phyloP scores from a whole-genome alignment of 2,113 vertebrate species.

The Corvus hawaiiensis region DNA sequence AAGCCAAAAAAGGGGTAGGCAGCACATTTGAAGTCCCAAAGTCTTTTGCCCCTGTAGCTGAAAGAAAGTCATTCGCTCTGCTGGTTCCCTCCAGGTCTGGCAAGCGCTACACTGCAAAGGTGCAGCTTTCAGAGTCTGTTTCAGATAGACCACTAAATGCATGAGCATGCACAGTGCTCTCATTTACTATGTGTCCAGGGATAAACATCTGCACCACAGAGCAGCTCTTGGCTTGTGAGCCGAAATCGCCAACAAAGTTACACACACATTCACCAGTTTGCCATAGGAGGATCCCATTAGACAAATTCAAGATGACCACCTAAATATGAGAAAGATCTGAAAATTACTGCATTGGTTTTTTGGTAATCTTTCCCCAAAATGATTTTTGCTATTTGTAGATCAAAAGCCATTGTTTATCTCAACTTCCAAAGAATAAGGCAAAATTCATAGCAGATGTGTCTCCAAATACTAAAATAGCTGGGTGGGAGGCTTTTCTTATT shows the following conservation, averaged over 20 bases:
- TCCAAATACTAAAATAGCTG: neutral
- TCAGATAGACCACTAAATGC: neutral
- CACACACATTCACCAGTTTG: neutral
- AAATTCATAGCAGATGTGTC: neutral
- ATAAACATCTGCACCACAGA: neutral
- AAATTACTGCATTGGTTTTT: neutral
- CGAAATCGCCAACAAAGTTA: neutral
- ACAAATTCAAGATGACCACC: neutral
- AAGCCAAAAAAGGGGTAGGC: neutral
- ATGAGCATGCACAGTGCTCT: neutral
- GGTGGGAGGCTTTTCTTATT: neutral
- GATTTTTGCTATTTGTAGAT: neutral
- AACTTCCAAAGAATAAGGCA: neutral
- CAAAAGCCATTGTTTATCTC: conserved; percentile 29
- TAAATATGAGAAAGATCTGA: neutral
- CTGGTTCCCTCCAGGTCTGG: neutral
- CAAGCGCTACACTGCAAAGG: neutral
- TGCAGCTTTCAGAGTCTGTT: neutral
- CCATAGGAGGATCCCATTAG: neutral
- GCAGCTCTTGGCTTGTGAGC: neutral
- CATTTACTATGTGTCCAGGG: neutral
- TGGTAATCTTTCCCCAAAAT: neutral
- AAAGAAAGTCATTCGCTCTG: neutral
- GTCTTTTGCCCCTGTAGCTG: neutral
- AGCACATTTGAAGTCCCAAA: accelerated